Conservation (phyloP, 2,888 invertebrate species). For the Xestia c-nigrum region DNA sequence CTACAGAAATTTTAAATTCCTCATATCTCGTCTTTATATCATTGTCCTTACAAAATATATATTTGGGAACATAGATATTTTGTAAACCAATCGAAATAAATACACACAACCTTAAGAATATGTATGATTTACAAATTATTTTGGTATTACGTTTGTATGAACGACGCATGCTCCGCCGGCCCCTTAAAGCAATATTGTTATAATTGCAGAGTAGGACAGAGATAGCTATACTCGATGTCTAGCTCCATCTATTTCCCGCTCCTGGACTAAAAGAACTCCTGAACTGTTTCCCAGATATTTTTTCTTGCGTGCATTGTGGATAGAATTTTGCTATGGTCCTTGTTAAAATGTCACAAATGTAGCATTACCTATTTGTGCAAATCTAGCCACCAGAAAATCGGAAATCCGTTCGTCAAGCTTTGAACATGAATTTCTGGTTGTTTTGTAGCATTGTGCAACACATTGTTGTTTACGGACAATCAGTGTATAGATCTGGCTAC, state of each 20-base stretch:
- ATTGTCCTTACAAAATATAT: no score
- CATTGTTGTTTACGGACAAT: slow-evolving; percentile 1
- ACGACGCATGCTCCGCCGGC: no score
- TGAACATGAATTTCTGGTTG: slow-evolving; percentile 24
- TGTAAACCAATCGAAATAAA: no score
- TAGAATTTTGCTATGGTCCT: not conserved
- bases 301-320: not conserved
- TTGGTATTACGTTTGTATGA: no score
- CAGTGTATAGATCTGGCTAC: not conserved
- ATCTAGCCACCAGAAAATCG: not conserved
- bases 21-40: no score
- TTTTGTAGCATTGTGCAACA: slow-evolving; percentile 28
- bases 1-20: no score
- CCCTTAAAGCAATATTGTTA: not conserved
- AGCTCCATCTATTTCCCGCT: not conserved
- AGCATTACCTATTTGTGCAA: not conserved
- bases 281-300: not conserved
- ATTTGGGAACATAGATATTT: no score
- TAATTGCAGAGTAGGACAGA: not conserved
- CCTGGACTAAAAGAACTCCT: not conserved
- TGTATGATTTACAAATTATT: no score
- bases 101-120: no score
- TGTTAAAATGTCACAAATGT: not conserved
- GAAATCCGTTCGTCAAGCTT: slow-evolving; percentile 27
- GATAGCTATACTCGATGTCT: not conserved